Base-by-base conservation (phyloP, 2,113 vertebrate genomes). In the Condylura cristata region DNA sequence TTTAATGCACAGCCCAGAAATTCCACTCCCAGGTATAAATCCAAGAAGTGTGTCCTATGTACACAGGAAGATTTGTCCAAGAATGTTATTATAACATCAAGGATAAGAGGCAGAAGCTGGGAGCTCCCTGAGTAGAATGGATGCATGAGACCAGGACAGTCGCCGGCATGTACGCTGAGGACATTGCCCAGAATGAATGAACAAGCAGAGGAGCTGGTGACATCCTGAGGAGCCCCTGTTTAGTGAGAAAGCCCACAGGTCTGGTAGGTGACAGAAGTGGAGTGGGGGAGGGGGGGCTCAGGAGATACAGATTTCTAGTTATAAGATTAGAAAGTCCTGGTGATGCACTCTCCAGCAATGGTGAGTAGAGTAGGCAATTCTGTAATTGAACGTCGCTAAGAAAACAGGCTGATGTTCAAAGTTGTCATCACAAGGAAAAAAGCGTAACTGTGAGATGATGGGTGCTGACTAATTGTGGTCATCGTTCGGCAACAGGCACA, bases 201-300 rank as follows among this genome's bases (percentile, higher is more conserved):
- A 32, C 0, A 0, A 18, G 12, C 44, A 16, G 26, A 5, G 12
- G 30, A 1, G 17, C 4, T 4, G 61, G 24, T 56, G 28, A n/a
- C 24, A 17, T 3, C 13, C 0, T 3, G 46, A n/a, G 3, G 7
- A 13, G n/a, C 24, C 76, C 14, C 53, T 34, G 14, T 22, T 34
- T 12, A 68, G 51, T 37, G 48, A 32, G 48, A 78, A 37, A 86
- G n/a, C 61, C 66, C 65, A 63, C 28, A 72, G 75, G 91, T n/a
- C 24, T 30, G 34, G 74, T 18, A 8, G 41, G 20, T 12, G 41
- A 48, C 75, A 72, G 32, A 65, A 32, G 58, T 2, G 0, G 20
- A 56, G 14, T 3, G 28, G 28, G 65, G 20, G 58, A 12, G 28
- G 34, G 10, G 37, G 37, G 53, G 75, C 34, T 58, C 37, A 37